These are phyloP conservation scores for Nematostella vectensis DNA, from an alignment of 92 coral and sea anemone genomes.

Conservation along the genomic window DNA sequence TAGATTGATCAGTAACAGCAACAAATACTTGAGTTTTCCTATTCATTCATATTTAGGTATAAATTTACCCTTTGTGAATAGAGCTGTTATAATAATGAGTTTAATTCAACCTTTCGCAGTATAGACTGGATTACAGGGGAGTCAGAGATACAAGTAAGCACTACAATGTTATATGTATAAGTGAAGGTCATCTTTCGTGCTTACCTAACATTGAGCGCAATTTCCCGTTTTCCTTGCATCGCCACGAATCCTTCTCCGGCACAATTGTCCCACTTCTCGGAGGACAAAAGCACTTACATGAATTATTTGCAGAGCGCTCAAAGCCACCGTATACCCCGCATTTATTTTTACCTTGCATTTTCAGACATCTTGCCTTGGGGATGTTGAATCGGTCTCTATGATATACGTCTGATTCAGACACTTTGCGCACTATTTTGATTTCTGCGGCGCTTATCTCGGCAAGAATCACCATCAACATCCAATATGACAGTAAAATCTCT, in stretches of 20 bases:
- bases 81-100: too few relatives aligned
- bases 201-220: slow-evolving; percentile 14
- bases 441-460: background rate
- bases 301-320: slow-evolving; percentile 16
- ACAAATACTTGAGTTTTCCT: background rate
- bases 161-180: too few relatives aligned
- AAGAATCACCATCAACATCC: background rate
- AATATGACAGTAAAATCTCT: too few relatives aligned
- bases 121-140: too few relatives aligned
- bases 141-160: too few relatives aligned
- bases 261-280: slow-evolving; percentile 19
- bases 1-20: too few relatives aligned
- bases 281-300: slow-evolving; percentile 25
- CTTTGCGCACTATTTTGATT: slow-evolving; percentile 17
- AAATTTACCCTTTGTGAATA: background rate
- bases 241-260: slow-evolving; percentile 3
- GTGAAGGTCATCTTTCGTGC: too few relatives aligned
- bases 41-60: background rate
- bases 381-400: slow-evolving; percentile 31
- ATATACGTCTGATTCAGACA: slow-evolving; percentile 8
- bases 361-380: slow-evolving; percentile 13
- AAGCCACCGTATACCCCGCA: slow-evolving; percentile 25
- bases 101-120: too few relatives aligned
- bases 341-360: slow-evolving; percentile 12
- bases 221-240: slow-evolving; percentile 11